These are phyloP conservation scores for Diaphora mendica DNA, from an alignment of 2,888 invertebrate species.

Conservation along the genomic window DNA sequence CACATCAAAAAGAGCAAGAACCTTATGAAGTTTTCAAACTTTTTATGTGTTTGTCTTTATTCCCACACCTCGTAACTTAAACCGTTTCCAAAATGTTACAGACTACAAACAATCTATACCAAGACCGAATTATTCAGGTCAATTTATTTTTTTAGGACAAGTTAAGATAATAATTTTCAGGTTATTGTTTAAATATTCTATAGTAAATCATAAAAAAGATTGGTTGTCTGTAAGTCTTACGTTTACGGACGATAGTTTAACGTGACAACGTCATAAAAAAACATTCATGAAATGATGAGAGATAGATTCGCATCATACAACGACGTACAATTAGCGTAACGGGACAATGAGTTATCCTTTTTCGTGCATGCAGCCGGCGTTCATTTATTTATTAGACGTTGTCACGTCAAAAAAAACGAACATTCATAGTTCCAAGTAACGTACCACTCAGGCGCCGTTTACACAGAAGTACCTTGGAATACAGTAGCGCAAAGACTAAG, in stretches of 20 bases:
- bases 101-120: slow-evolving; percentile 1
- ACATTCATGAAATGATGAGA: too few relatives aligned
- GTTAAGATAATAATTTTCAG: background rate
- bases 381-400: too few relatives aligned
- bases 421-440: slow-evolving; percentile 12
- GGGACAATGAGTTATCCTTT: too few relatives aligned
- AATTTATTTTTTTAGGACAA: background rate
- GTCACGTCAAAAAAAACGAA: too few relatives aligned
- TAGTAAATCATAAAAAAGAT: background rate
- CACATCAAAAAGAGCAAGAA: slow-evolving; percentile 53
- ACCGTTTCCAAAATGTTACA: background rate
- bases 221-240: too few relatives aligned
- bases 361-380: too few relatives aligned
- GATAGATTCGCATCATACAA: too few relatives aligned
- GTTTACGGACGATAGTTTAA: too few relatives aligned
- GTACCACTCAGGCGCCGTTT: slow-evolving; percentile 14
- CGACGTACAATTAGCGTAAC: too few relatives aligned
- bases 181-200: background rate
- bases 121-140: background rate
- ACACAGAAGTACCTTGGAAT: slow-evolving; percentile 38
- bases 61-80: slow-evolving; percentile 17
- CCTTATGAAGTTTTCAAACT: slow-evolving; percentile 37
- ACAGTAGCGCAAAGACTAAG: slow-evolving; percentile 56
- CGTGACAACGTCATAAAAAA: too few relatives aligned
- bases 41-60: slow-evolving; percentile 31